Base-by-base conservation (phyloP, 2,888 invertebrate species). In the Callosobruchus maculatus region DNA sequence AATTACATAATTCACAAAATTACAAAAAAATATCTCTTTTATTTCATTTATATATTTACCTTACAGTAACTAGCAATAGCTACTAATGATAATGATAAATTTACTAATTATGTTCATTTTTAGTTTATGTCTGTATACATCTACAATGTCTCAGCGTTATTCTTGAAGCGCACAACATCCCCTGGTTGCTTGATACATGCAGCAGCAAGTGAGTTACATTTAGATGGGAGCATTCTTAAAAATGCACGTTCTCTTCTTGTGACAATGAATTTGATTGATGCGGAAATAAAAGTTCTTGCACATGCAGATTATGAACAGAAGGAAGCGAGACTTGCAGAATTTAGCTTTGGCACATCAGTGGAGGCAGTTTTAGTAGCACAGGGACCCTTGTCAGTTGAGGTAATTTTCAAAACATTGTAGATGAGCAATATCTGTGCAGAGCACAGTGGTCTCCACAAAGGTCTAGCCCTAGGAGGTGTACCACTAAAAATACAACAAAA, bases 41-140 rank as follows among this genome's bases (percentile, higher is more conserved):
- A n/a, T n/a, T n/a, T n/a, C n/a, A n/a, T n/a, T n/a, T n/a, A n/a
- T n/a, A n/a, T n/a, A n/a, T 26, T 26, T 26, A 26, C 26, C 7
- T 26, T 26, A 2, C 26, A 26, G 26, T 4, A 26, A 7, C 26
- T 26, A 26, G 26, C 26, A 26, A 26, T 26, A 26, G 7, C 7
- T 4, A 26, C 3, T 26, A 7, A 7, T 7, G 26, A 26, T 26
- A 26, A 26, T 4, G 26, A 26, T 26, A 26, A 49, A 72, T 71
- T 69, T 31, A 70, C 70, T 7, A 49, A 7, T 18, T 49, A 18
- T 49, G 18, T 74, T 70, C 20, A 74, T 73, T 69, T 71, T 76
- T 85, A 96, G 94, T 96, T 96, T 85, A 94, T 95, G 92, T 95
- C 95, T 18, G 91, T 96, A 21, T 94, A 95, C 83, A 90, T 96